Evolutionary conservation across 2,797 vertebrate genomes (phyloP), one percentile per base, ranked within the genome.

Genomic region (Cheirogaleus major): DNA sequence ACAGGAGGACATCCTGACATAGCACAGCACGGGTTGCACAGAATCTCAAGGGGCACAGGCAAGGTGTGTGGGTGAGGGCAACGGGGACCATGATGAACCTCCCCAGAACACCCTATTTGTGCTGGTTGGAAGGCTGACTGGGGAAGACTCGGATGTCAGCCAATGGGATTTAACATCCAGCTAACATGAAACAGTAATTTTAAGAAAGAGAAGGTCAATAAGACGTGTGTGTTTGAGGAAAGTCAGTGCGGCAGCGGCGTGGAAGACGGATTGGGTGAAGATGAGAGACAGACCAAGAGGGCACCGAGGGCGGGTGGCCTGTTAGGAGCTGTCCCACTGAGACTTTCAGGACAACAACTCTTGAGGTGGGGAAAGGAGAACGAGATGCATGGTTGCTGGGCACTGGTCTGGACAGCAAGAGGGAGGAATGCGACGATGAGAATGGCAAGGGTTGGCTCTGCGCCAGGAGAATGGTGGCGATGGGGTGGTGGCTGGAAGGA

Each of bases 191-290:
- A n/a, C 4, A 81, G 85, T 14, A 8, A 72, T 5, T 4, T 86
- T 41, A 72, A 57, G 78, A 87, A 61, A 27, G 1, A 32, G 48
- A 10, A 10, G n/a, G 30, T 4, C 4, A n/a, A 20, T 59, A 25
- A 82, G 50, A 59, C 43, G 18, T 32, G 38, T 57, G 70, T 94
- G 50, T 38, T 48, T 61, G 82, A 92, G 55, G 73, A 92, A 80
- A n/a, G 22, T 48, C 8, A 73, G 2, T 8, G 50, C 35, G 38
- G 32, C 41, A 67, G 48, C 20, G 48, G n/a, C 67, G 17, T 38
- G 35, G 57, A 89, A 55, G 10, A 30, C 7, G 12, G 17, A 32
- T 23, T 69, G 25, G 17, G 25, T 35, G 7, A 35, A 38, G 32
- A 41, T n/a, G n/a, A 69, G 50, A 50, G 18, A 9, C 4, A 65